These are phyloP conservation scores for Poecilia gillii DNA, from an alignment of 2,797 vertebrate genomes.

Conservation along the genomic window DNA sequence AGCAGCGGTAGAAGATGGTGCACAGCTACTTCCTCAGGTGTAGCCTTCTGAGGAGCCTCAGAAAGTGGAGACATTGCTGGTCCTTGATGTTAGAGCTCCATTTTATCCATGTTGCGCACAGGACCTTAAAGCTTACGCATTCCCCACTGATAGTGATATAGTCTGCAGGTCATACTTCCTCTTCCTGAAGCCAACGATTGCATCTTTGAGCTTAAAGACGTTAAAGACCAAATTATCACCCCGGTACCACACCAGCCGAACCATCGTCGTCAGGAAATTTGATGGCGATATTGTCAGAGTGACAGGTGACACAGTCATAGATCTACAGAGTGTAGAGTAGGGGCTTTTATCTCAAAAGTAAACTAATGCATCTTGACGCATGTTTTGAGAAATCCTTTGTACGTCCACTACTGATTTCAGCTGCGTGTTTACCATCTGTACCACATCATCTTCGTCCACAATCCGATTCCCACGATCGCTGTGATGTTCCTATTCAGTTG, in stretches of 20 bases:
- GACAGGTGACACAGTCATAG: not conserved
- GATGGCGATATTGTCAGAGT: not conserved
- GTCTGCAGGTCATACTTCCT: constrained; percentile 1
- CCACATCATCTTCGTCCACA: constrained; percentile 7
- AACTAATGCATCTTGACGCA: not conserved
- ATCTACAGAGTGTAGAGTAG: not conserved
- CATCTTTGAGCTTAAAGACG: not conserved
- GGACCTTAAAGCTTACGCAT: not conserved
- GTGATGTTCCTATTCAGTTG: constrained; percentile 56
- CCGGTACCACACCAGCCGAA: not conserved
- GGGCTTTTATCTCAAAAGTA: not conserved
- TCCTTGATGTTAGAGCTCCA: not conserved
- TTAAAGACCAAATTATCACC: not conserved
- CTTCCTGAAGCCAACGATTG: not conserved
- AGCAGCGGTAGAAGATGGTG: not conserved
- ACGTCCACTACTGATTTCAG: not conserved
- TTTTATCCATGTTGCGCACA: not conserved
- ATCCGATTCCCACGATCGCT: constrained; percentile 32
- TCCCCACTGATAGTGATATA: not conserved
- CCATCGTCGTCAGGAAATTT: not conserved
- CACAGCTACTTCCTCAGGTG: not conserved
- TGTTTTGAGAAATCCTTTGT: not conserved
- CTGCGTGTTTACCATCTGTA: not conserved
- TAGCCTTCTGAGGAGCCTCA: not conserved
- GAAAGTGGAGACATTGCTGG: not conserved